Evolutionary conservation across 2,797 vertebrate genomes (phyloP), one percentile per base, ranked within the genome.

Genomic region (Characodon lateralis): DNA sequence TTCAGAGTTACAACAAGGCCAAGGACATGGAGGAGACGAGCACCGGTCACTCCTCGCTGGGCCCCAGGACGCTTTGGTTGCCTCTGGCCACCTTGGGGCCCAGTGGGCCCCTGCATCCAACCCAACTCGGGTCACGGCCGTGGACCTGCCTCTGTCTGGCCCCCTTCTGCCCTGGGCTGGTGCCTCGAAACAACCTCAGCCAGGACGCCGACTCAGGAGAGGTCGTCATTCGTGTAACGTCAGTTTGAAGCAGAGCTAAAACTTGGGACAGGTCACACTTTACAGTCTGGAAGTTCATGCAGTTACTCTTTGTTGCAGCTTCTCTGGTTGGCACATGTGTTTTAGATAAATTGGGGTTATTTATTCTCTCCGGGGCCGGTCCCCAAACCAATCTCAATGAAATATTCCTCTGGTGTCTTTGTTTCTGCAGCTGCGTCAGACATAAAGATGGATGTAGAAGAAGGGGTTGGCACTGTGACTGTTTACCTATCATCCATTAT

Each of bases 1-100:
- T 99, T 58, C 93, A 97, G 91, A 97, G 97, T 92, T 99, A 98
- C 0, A 93, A 98, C 79, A 98, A 98, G 95, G 95, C 96, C 26
- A 95, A 92, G 71, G 97, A 98, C 91, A 94, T 98, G 89, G 97
- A 97, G 88, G 97, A 97, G 81, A 96, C 93, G 50, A 96, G 93
- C 89, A 78, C 95, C 12, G 96, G 96, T 50, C 96, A 95, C 63
- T 93, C 88, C 55, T 81, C 88, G 0, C 2, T 91, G 85, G 55
- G 73, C 71, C 88, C 91, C 83, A 88, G 91, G 89, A 92, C 90
- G 61, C 96, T 94, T 2, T 92, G 91, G 92, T 71, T 93, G 66
- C 92, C 93, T 10, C 80, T 93, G 85, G 76, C 75, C 75, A 94
- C 96, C n/a, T 81, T 92, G 76, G 86, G 96, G 77, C 95, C 95